Conservation (phyloP, 1,140 invertebrate genomes). For the Tyrophagus putrescentiae region DNA sequence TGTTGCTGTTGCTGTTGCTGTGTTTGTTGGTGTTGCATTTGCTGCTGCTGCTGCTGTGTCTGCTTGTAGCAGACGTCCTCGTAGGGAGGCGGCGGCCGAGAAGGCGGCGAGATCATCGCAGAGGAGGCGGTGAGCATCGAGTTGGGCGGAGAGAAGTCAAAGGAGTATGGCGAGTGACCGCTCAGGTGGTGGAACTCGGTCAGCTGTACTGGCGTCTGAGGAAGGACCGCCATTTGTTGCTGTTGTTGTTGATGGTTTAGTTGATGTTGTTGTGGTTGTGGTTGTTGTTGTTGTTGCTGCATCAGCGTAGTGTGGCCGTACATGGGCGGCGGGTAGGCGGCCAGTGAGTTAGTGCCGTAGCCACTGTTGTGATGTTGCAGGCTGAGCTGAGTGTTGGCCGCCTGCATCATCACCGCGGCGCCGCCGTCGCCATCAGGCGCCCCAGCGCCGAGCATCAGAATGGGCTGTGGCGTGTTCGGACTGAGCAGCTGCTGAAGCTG, state of each 20-base stretch:
- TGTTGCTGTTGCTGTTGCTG: constrained; percentile 42
- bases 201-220: background rate
- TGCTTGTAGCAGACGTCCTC: constrained; percentile 71
- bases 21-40: constrained; percentile 20
- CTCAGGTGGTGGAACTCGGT: background rate
- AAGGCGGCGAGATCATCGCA: constrained; percentile 20
- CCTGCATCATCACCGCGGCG: background rate
- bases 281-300: constrained; percentile 20
- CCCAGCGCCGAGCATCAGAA: constrained; percentile 1
- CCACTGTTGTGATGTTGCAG: background rate
- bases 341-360: background rate
- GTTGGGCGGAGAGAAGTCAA: background rate
- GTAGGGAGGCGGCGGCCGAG: constrained; percentile 66
- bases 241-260: constrained; percentile 21
- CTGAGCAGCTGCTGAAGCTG: background rate
- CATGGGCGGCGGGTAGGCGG: background rate
- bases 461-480: background rate
- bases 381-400: background rate
- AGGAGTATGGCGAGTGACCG: too few relatives aligned
- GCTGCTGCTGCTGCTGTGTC: constrained; percentile 22
- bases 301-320: constrained; percentile 1
- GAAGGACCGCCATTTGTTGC: background rate
- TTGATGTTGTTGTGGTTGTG: constrained; percentile 24
- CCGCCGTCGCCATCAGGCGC: background rate
- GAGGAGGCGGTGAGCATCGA: background rate